Evolutionary conservation across 2,797 vertebrate genomes (phyloP), one percentile per base, ranked within the genome.

Genomic region (Pseudomugil gertrudae): DNA sequence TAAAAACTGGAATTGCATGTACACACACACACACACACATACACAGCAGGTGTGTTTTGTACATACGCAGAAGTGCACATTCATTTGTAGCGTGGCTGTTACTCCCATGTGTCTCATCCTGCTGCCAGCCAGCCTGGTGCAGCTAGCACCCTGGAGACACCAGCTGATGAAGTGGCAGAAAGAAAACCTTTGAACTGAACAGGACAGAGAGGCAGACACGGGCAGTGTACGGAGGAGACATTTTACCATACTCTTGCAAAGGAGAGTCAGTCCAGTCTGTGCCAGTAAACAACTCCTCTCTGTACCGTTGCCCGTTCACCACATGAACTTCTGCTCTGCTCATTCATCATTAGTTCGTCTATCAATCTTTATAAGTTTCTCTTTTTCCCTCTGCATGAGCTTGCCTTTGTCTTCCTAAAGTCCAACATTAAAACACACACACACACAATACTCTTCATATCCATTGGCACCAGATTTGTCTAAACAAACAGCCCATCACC

Each of bases 131-230:
- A 54, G 79, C 56, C 66, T 69, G 79, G 54, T 76, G 72, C 69
- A 63, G 32, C 54, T 23, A 30, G 35, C 63, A 52, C 81, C 72
- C 77, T 19, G 40, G 84, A 84, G 86, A 86, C 66, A 33, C 36
- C 3, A 58, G 67, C 72, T 86, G 89, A 90, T 88, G 66, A 79
- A 88, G 78, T 66, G 65, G 73, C 65, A 80, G 74, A 84, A 72
- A 80, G 79, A 77, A 81, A 80, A 85, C 71, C 77, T 88, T 81
- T 83, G 80, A 87, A 78, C 72, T 74, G 38, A 60, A 62, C 51
- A 62, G 24, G n/a, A 48, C 48, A 48, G 48, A 54, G 30, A 70
- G 9, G 48, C 43, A 27, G 35, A 36, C 36, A n/a, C n/a, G 21
- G 35, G 8, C 53, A 58, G 54, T 52, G 33, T 19, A 69, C 57